A percentile compares a stretch with the other conserved stretches of the same genome.
phyloP scores from a whole-genome alignment of 2,797 vertebrate genomes.

The Mormyrus proboscirostris region DNA sequence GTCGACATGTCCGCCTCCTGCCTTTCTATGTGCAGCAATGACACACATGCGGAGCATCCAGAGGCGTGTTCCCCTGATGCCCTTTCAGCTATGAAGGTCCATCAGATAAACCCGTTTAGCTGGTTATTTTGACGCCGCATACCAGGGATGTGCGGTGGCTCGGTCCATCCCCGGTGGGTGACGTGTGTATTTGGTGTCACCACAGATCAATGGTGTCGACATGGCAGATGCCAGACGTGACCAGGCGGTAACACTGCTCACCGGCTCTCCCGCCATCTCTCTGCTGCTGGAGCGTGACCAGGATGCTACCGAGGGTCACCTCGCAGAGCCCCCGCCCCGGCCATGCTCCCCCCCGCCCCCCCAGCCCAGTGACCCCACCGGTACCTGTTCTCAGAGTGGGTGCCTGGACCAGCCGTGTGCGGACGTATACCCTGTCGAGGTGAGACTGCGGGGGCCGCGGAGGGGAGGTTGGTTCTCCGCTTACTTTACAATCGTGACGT shows the following conservation, averaged over 20 bases:
- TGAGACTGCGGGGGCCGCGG: constrained; percentile 35
- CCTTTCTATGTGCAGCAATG: background rate
- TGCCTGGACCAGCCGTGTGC: constrained; percentile 60
- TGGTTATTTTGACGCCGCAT: background rate
- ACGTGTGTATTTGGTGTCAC: constrained; percentile 55
- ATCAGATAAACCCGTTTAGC: background rate
- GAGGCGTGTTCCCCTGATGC: background rate
- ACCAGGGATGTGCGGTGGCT: background rate
- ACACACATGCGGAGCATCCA: background rate
- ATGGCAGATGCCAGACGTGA: constrained; percentile 99
- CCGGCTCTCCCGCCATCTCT: constrained; percentile 87
- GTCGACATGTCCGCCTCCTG: background rate
- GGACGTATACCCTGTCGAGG: constrained; percentile 93
- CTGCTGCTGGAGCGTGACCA: constrained; percentile 88
- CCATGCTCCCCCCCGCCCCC: constrained; percentile 74
- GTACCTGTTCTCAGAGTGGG: constrained; percentile 41
- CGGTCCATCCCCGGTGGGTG: constrained; percentile 18
- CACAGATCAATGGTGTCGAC: constrained; percentile 99
- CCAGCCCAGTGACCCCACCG: constrained; percentile 45
- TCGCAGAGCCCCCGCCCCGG: constrained; percentile 48
- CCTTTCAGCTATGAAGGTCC: background rate
- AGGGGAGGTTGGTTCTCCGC: background rate
- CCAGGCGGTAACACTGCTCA: constrained; percentile 97
- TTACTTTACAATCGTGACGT: background rate
- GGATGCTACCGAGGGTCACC: constrained; percentile 30